Base-by-base conservation (phyloP, 92 coral and sea anemone genomes). In the Heteractis magnifica region DNA sequence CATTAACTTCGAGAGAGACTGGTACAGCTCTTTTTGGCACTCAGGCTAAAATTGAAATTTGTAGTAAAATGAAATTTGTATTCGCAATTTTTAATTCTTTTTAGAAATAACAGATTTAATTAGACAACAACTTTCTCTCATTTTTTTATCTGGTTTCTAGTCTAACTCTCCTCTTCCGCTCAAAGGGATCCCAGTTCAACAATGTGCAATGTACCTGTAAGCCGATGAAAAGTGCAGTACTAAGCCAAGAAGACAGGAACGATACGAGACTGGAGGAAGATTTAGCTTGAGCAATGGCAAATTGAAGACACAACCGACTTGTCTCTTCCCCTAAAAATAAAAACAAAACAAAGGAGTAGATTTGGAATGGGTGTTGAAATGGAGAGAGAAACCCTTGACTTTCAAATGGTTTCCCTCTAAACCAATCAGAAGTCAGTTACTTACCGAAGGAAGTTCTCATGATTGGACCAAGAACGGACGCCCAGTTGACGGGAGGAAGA, bases 401-500 rank as follows among this genome's bases (percentile, higher is more conserved):
- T 26, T 11, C 49, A 8, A 68, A 68, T 23, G 73, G 73, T 26
- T 26, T 68, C 5, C 70, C 18, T 9, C 14, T 26, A 26, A 68
- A 10, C 49, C 73, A 68, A 68, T 62, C 70, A 68, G 23, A 68
- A 68, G 72, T 26, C 49, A 68, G 73, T 26, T 15, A 68, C 92
- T 87, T 80, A 96, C 99, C 98, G 55, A 87, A 85, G 16, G 86
- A 77, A 21, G 86, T 87, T 68, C 93, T 94, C 92, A 95, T 87
- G 49, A 96, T 64, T n/a, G 99, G 98, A 20, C 92, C 87, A 20
- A 94, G 81, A 11, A 96, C 94, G 13, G 92, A 83, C 8, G 90
- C 92, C 99, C 99, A 96, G 91, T 96, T 94, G 18, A 94, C 91
- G 15, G 98, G 98, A n/a, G 99, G 99, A 49, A 94, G 86, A 4